Evolutionary conservation across 2,888 invertebrate genomes (phyloP).

Genomic region (Leptogaster cylindrica): DNA sequence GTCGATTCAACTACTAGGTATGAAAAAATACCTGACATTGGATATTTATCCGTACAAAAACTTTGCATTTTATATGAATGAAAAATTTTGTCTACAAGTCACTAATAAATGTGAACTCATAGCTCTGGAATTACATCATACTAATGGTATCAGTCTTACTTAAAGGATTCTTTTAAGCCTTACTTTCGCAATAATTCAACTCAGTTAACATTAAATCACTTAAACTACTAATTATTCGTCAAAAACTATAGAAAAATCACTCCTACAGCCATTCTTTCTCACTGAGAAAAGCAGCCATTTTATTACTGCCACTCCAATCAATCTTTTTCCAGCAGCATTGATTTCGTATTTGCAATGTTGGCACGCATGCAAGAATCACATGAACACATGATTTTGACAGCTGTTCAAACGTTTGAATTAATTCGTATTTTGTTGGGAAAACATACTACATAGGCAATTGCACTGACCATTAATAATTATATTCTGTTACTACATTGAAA

Average conservation of each 20-base stretch:
- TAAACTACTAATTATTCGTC: constrained; percentile 34
- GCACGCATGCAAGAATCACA: background rate
- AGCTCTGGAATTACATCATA: constrained; percentile 33
- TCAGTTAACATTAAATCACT: background rate
- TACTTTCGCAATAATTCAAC: background rate
- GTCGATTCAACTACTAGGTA: background rate
- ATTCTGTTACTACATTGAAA: too few relatives aligned
- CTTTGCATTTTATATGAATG: constrained; percentile 3
- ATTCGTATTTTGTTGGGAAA: background rate
- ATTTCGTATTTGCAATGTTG: background rate
- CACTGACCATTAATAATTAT: too few relatives aligned
- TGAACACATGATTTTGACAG: constrained; percentile 42
- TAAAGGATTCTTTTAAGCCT: constrained; percentile 20
- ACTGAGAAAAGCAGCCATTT: constrained; percentile 46
- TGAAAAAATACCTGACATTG: constrained; percentile 9
- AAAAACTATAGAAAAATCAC: constrained; percentile 39
- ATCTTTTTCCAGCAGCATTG: constrained; percentile 26
- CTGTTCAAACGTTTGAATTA: constrained; percentile 12
- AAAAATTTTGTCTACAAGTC: constrained; percentile 1
- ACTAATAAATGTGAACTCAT: background rate
- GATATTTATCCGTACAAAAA: background rate
- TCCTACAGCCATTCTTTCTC: constrained; percentile 35
- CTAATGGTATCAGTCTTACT: constrained; percentile 33
- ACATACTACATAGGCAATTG: too few relatives aligned
- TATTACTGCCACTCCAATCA: constrained; percentile 17